phyloP scores from a whole-genome alignment of 2,113 vertebrate species.

The Tragelaphus imberbis region DNA sequence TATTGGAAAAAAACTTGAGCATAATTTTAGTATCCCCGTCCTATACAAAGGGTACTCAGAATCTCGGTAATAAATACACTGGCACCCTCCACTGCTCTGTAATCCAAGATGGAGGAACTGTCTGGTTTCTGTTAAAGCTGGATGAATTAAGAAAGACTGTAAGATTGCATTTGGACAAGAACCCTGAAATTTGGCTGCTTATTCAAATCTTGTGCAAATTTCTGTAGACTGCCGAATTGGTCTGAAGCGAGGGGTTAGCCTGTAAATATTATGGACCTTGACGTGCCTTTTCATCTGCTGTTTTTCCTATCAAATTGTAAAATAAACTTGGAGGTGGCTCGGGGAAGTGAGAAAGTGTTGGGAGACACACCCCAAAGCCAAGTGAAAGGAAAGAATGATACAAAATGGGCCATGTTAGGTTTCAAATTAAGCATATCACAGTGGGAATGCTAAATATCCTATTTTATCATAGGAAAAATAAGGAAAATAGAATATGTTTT shows the following conservation, averaged over 20 bases:
- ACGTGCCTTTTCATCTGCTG: background rate
- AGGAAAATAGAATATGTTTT: background rate
- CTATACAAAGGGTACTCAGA: conserved; percentile 13
- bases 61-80: conserved; percentile 22
- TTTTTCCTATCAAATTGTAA: conserved; percentile 29
- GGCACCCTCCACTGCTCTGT: conserved; percentile 20
- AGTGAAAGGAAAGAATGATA: background rate
- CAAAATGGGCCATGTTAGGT: background rate
- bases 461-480: background rate
- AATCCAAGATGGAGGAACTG: conserved; percentile 55
- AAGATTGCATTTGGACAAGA: conserved; percentile 44
- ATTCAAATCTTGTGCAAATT: conserved; percentile 51
- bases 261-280: background rate
- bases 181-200: conserved; percentile 40
- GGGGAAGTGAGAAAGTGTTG: background rate
- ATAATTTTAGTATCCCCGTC: conserved; percentile 27
- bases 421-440: background rate
- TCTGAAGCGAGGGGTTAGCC: background rate
- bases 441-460: background rate
- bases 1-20: background rate
- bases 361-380: background rate
- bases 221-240: conserved; percentile 7
- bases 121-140: conserved; percentile 47
- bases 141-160: conserved; percentile 29
- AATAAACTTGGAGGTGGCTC: conserved; percentile 1